phyloP scores from a whole-genome alignment of 1,140 invertebrate genomes.

The Drosophila prosaltans region DNA sequence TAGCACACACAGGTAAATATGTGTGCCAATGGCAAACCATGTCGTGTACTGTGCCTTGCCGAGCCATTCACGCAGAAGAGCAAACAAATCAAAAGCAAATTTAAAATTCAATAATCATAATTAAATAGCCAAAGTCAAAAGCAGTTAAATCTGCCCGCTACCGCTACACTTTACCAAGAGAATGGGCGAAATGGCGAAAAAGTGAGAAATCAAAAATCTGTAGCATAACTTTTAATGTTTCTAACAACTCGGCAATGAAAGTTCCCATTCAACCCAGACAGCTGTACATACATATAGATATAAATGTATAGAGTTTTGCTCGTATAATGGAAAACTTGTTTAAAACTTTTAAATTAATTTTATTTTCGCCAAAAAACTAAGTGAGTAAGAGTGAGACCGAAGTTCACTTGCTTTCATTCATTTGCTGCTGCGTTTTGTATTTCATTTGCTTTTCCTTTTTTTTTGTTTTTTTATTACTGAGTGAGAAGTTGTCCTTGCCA shows the following conservation, averaged over 20 bases:
- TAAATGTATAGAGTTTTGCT: background rate
- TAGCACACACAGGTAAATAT: conserved; percentile 41
- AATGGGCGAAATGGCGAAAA: conserved; percentile 17
- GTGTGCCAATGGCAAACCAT: background rate
- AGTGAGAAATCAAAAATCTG: conserved; percentile 46
- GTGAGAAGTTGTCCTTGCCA: conserved; percentile 23
- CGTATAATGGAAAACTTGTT: conserved; percentile 77
- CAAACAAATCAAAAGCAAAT: conserved; percentile 39
- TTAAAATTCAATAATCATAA: conserved; percentile 77
- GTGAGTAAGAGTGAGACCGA: background rate
- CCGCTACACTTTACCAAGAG: background rate
- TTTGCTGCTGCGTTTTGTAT: conserved; percentile 27
- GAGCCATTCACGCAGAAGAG: background rate
- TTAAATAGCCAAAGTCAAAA: conserved; percentile 58
- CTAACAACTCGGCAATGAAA: conserved; percentile 63
- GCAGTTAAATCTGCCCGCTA: conserved; percentile 31
- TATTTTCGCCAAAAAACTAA: conserved; percentile 62
- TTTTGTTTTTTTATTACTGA: conserved; percentile 12
- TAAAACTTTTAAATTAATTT: conserved; percentile 80
- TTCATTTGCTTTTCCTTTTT: conserved; percentile 23
- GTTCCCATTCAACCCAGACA: conserved; percentile 39
- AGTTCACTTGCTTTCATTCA: conserved; percentile 43
- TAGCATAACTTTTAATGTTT: conserved; percentile 70
- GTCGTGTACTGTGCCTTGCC: too few species aligned
- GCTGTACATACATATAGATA: background rate